Evolutionary conservation across 2,888 invertebrate species (phyloP).

Genomic region (Maniola hyperantus): DNA sequence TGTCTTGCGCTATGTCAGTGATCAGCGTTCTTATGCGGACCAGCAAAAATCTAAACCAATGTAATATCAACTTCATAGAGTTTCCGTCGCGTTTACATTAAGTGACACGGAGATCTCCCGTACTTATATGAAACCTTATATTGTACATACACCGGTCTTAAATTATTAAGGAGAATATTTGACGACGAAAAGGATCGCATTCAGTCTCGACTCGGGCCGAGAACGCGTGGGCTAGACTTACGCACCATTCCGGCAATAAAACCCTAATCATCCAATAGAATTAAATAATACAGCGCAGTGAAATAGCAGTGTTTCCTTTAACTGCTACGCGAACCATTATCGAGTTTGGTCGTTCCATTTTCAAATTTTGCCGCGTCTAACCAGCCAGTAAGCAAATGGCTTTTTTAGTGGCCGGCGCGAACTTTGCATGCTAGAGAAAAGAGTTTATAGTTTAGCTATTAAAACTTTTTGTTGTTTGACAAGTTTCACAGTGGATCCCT

Average conservation of each 20-base stretch:
- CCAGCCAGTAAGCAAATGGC: conserved; percentile 53
- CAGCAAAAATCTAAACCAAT: background rate
- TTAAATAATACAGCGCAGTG: conserved; percentile 67
- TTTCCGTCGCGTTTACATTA: conserved; percentile 54
- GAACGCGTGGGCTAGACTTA: conserved; percentile 68
- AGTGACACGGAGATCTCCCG: conserved; percentile 58
- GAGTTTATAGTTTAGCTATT: conserved; percentile 23
- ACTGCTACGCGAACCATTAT: conserved; percentile 53
- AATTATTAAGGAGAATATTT: conserved; percentile 77
- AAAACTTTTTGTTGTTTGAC: conserved; percentile 20
- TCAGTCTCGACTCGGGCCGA: conserved; percentile 62
- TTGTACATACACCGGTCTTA: conserved; percentile 59
- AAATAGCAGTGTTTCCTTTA: conserved; percentile 67
- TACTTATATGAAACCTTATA: conserved; percentile 53
- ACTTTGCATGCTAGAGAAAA: conserved; percentile 17
- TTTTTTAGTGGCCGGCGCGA: conserved; percentile 49
- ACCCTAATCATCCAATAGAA: conserved; percentile 79
- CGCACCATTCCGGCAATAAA: conserved; percentile 68
- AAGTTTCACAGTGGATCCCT: conserved; percentile 66
- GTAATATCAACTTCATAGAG: conserved; percentile 53
- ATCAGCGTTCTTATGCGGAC: too few species aligned
- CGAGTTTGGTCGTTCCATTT: conserved; percentile 60
- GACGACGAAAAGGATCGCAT: conserved; percentile 63
- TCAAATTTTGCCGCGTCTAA: conserved; percentile 62
- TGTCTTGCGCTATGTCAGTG: too few species aligned